Evolutionary conservation across 2,888 invertebrate genomes (phyloP), one percentile per base, ranked within the genome.

Genomic region (Lycophotia porphyrea): DNA sequence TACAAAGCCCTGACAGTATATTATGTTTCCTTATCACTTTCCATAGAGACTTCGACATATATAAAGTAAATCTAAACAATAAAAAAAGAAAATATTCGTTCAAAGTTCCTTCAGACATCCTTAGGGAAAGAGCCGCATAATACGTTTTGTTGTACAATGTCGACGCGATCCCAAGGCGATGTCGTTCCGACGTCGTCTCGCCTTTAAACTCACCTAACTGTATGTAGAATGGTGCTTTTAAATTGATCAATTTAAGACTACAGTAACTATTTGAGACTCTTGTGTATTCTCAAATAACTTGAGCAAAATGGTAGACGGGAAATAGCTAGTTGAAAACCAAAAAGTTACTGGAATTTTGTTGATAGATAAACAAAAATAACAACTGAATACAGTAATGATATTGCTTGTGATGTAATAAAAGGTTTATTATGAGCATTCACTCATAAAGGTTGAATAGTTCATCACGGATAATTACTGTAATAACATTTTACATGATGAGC

Each of bases 111-210:
- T 72, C 69, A 82, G 73, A 70, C 36, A 71, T 71, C 85, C 86
- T 82, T 70, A 78, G 82, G 80, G 79, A 89, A 66, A 69, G 75
- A 71, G 70, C 75, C 80, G 83, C 78, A 84, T 88, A 89, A 88
- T 90, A 83, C 77, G 85, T 88, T 90, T 88, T 88, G 88, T 86
- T 84, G 83, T 73, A 78, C 78, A 58, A 77, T 80, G 84, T 83
- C 83, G 85, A 76, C 75, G 63, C 83, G 76, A 74, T 88, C 87
- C 84, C 90, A 49, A 63, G 82, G 42, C 79, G 79, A 72, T 72
- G 78, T 85, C 82, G 83, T 84, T 76, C 71, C 76, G 74, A 77
- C 78, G 83, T 80, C 84, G 84, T 82, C 85, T 88, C 81, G 82
- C 74, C 80, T 88, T 77, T 81, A 81, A 87, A 85, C 78, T 81